phyloP scores from a whole-genome alignment of 2,888 invertebrate species.

The Drosophila ezoana region DNA sequence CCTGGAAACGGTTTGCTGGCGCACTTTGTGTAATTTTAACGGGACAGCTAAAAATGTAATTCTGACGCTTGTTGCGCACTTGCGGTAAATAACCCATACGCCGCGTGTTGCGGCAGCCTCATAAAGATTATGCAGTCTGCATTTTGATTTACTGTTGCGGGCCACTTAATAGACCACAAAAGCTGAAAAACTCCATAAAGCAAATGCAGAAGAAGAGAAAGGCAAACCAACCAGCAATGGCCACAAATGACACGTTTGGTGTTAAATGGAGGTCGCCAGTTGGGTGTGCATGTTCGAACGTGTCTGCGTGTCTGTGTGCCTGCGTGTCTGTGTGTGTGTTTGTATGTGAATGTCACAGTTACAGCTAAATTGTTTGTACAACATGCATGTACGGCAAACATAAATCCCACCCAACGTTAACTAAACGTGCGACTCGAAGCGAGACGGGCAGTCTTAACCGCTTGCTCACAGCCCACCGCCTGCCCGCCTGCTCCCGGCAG shows the following conservation, averaged over 20 bases:
- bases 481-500: conserved; percentile 32
- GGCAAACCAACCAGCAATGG: conserved; percentile 59
- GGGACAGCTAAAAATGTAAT: conserved; percentile 41
- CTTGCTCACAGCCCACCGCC: background rate
- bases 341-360: conserved; percentile 65
- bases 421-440: conserved; percentile 49
- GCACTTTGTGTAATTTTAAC: conserved; percentile 59
- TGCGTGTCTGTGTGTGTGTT: conserved; percentile 2
- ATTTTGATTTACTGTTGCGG: conserved; percentile 67
- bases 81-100: conserved; percentile 56
- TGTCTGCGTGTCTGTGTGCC: conserved; percentile 3
- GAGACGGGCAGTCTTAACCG: conserved; percentile 36
- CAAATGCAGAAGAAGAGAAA: conserved; percentile 23
- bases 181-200: conserved; percentile 61
- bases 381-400: conserved; percentile 80
- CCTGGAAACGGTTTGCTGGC: conserved; percentile 44
- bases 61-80: conserved; percentile 71
- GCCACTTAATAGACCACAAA: conserved; percentile 81
- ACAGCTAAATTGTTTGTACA: conserved; percentile 82
- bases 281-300: conserved; percentile 6
- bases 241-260: conserved; percentile 82
- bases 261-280: conserved; percentile 78
- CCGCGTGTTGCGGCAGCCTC: conserved; percentile 51
- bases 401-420: conserved; percentile 61
- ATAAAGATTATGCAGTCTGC: conserved; percentile 68